Base-by-base conservation (phyloP, 2,797 vertebrate genomes). In the Eurystomus glaucurus region DNA sequence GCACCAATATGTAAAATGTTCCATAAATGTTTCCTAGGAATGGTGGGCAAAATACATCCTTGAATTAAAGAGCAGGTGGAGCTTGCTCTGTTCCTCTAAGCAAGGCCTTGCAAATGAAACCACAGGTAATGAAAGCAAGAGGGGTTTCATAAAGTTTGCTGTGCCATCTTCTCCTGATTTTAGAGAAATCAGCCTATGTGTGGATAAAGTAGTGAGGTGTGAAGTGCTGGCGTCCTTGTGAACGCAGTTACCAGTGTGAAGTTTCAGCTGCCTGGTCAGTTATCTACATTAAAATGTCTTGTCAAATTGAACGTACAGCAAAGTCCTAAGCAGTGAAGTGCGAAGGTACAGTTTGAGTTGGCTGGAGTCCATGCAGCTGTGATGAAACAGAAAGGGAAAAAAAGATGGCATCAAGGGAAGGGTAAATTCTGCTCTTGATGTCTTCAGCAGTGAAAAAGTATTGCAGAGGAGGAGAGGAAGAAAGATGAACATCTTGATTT, bases 401-500 rank as follows among this genome's bases (percentile, higher is more conserved):
- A 95, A 82, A 85, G 78, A 79, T 89, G 84, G 93, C 96, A 96
- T 61, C 97, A 94, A 88, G 93, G 96, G 96, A 97, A 90, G 88
- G 85, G 86, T 97, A 97, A 94, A 97, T 97, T 95, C 78, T 95
- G 17, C 55, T 95, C 83, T 93, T 97, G 95, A 96, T 95, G 79
- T 97, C 90, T 68, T 93, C 95, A 81, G 60, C 31, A 10, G 64
- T 41, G 72, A 92, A 93, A 88, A 98, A 88, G 83, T 82, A 92
- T 65, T 92, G 84, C 86, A 29, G 81, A 72, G 62, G 72, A 71
- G 50, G 69, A 85, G 29, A 87, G 55, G 78, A 96, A 93, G 90
- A 95, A 92, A 89, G 77, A 91, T 78, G 68, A 97, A 96, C 82
- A 89, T 97, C 93, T 97, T 97, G 94, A 85, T 92, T 96, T 97